A percentile compares a stretch with the other conserved stretches of the same genome.
These are phyloP conservation scores for Sympetrum striolatum DNA, from an alignment of 2,888 invertebrate genomes.

Conservation along the genomic window DNA sequence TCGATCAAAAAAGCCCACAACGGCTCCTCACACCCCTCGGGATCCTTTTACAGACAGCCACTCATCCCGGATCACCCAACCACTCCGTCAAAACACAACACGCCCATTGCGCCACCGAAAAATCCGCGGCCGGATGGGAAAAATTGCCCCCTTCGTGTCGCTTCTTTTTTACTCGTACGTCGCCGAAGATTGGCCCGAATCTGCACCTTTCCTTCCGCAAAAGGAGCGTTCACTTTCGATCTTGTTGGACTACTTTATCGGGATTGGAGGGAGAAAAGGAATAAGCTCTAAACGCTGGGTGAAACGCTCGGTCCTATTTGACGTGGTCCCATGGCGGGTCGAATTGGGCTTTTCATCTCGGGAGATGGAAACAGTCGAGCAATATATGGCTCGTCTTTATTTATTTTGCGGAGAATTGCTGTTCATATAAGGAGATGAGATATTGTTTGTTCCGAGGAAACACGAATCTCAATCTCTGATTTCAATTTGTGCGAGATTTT, in stretches of 20 bases:
- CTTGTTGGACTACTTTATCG: background rate
- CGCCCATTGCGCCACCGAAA: background rate
- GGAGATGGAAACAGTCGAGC: background rate
- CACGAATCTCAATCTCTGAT: no score
- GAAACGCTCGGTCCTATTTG: background rate
- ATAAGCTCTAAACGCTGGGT: background rate
- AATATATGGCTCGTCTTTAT: background rate
- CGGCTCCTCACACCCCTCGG: background rate
- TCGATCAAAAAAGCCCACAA: constrained; percentile 18
- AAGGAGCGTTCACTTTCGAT: background rate
- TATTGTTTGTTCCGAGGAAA: no score
- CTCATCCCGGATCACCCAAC: background rate
- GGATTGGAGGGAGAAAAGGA: background rate
- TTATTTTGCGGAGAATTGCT: background rate
- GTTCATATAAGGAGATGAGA: no score
- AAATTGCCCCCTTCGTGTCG: background rate
- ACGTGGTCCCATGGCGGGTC: background rate
- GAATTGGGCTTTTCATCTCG: background rate
- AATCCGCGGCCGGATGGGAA: background rate
- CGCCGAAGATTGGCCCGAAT: background rate
- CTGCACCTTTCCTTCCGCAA: background rate
- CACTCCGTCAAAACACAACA: background rate
- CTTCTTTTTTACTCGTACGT: background rate
- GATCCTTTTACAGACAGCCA: background rate
- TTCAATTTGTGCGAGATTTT: no score